Evolutionary conservation across 2,797 vertebrate genomes (phyloP), one percentile per base, ranked within the genome.

Genomic region (Luscinia luscinia): DNA sequence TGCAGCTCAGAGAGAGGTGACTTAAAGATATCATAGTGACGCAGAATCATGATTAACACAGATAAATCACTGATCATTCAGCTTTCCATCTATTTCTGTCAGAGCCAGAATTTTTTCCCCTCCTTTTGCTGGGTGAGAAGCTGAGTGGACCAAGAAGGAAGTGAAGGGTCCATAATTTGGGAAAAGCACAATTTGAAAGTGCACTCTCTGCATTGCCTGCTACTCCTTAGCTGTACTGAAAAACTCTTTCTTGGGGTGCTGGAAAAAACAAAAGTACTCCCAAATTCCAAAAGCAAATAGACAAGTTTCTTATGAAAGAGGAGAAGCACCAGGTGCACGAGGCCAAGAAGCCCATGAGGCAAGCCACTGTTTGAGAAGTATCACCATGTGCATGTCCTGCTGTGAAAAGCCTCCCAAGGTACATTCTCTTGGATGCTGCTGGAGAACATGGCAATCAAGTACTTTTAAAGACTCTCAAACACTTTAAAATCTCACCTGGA

Each of bases 361-460:
- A 22, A 54, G n/a, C 21, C 28, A 23, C 43, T 30, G 6, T 24
- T 58, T 55, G 52, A 73, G 17, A 49, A 69, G 16, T 1, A 8
- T 12, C 45, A 64, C 49, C 18, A 49, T 0, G 0, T 3, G 13
- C 48, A 20, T 2, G 15, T 49, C 69, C 62, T 59, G 23, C 9
- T 26, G 45, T 15, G 23, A 51, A 67, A 70, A 0, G 0, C 41
- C 15, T 90, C 34, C 66, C 38, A n/a, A 28, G 15, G 18, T 12
- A 32, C 26, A 40, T 22, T 54, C 3, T 30, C 24, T 26, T 12
- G 18, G 41, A 38, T 32, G 51, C 51, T 80, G 28, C 68, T 54
- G 51, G 40, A 73, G 28, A 80, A 69, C 0, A 0, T 22, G 13
- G 36, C 61, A 59, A 70, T 8, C 16, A 46, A 54, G 20, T 4